Evolutionary conservation across 2,888 invertebrate genomes (phyloP), one percentile per base, ranked within the genome.

Genomic region (Trichogramma evanescens): DNA sequence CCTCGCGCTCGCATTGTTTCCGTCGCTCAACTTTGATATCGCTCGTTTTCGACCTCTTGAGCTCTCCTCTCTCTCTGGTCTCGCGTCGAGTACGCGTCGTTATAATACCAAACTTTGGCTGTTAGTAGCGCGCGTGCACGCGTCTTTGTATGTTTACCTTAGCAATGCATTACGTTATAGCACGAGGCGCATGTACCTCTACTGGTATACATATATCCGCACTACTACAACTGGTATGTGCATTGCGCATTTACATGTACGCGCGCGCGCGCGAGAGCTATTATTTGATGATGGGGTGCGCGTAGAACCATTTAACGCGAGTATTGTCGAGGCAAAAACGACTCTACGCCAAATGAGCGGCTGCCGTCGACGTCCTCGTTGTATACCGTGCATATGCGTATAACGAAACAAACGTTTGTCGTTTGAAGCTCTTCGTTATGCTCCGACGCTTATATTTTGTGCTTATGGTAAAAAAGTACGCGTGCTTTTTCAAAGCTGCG

Each of bases 291-390:
- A 13, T 13, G 13, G 40, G 3, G 13, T 42, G 10, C 6, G n/a
- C 8, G 40, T 7, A 40, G 38, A 38, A 53, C 58, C 66, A 60
- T 57, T 54, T 61, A 59, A 56, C 62, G 58, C 57, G 46, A 43
- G 54, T 55, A 55, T 54, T 52, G 42, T 50, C 9, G 49, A 41
- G 43, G 46, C 40, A 50, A 60, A 63, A 60, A 58, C 59, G 56
- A 55, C 13, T 13, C 1, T 13, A 13, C 53, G 60, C 50, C 52
- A 64, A 66, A 65, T 59, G 64, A 65, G 63, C 63, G 64, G 4
- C 53, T 54, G 5, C 26, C 40, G 44, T 45, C 13, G 8, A 8
- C 5, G 13, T 13, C 13, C 13, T 13, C 13, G 13, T 13, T 13
- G 13, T 13, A 13, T 13, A 13, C 13, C 13, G 13, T 13, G 2